These are phyloP conservation scores for Oceanodroma tethys DNA, from an alignment of 2,113 vertebrate genomes.

Conservation along the genomic window DNA sequence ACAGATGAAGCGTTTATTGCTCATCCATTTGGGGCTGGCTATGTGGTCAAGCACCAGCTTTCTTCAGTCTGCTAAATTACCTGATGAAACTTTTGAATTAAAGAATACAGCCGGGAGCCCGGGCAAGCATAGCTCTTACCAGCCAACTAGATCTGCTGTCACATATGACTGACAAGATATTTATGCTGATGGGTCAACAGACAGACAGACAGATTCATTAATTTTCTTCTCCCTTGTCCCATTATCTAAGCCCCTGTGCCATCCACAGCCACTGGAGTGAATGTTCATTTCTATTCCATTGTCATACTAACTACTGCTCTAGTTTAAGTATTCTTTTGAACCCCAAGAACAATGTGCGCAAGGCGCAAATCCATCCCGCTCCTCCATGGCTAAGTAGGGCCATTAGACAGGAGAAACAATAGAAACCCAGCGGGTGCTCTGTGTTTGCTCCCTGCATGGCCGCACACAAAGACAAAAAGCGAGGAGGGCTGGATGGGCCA, in stretches of 20 bases:
- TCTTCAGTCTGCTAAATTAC: background rate
- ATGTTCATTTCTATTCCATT: slow-evolving; percentile 59
- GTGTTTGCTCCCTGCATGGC: slow-evolving; percentile 51
- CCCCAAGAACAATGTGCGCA: slow-evolving; percentile 49
- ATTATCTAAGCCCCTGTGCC: slow-evolving; percentile 27
- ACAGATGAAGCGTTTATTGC: background rate
- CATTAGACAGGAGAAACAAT: slow-evolving; percentile 68
- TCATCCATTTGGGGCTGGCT: background rate
- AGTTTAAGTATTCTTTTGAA: slow-evolving; percentile 66
- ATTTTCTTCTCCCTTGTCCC: slow-evolving; percentile 31
- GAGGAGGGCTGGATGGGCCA: slow-evolving; percentile 39
- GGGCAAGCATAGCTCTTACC: rapidly evolving
- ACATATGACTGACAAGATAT: slow-evolving; percentile 22
- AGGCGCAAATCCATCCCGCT: slow-evolving; percentile 54
- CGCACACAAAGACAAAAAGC: slow-evolving; percentile 59
- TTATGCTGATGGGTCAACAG: slow-evolving; percentile 19
- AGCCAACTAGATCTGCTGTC: background rate
- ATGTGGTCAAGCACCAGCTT: background rate
- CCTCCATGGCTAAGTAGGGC: slow-evolving; percentile 55
- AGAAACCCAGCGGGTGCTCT: slow-evolving; percentile 44
- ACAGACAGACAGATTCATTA: slow-evolving; percentile 33
- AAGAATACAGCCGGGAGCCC: background rate
- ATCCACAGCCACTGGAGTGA: slow-evolving; percentile 33
- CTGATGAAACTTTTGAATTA: slow-evolving; percentile 19
- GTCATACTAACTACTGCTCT: slow-evolving; percentile 57